Percentiles rank a stretch among this genome's conserved stretches.
Evolutionary conservation across 1,140 invertebrate genomes (phyloP).

Genomic region (Nixonia krombeini): DNA sequence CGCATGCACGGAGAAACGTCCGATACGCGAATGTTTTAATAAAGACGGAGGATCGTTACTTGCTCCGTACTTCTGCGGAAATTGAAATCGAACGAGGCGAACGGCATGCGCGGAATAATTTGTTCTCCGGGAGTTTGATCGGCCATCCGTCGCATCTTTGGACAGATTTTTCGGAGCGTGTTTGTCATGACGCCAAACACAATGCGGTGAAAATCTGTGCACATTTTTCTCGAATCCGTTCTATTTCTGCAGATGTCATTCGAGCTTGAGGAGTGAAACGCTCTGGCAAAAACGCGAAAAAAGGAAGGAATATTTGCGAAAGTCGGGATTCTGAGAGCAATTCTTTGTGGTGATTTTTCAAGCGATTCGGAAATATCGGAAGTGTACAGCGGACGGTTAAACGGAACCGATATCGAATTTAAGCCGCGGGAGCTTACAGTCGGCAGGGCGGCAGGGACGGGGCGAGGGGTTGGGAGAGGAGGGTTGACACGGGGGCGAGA

Average conservation of each 20-base stretch:
- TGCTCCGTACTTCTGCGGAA: no score
- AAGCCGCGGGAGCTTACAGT: slow-evolving; percentile 36
- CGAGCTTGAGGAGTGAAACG: slow-evolving; percentile 16
- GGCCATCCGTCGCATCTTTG: not conserved
- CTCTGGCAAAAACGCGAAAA: not conserved
- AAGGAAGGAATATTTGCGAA: slow-evolving; percentile 27
- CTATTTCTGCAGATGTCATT: slow-evolving; percentile 19
- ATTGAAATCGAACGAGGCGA: no score
- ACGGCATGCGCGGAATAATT: no score
- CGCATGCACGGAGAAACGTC: no score
- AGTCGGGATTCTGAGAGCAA: slow-evolving; percentile 17
- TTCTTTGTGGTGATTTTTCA: slow-evolving; percentile 43
- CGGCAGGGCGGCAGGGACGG: slow-evolving; percentile 8
- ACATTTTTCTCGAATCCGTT: slow-evolving; percentile 19
- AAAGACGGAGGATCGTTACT: no score
- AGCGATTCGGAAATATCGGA: slow-evolving; percentile 39
- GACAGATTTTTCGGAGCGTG: not conserved
- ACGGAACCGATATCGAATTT: slow-evolving; percentile 51
- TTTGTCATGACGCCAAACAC: not conserved
- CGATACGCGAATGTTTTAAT: no score
- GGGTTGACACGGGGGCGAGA: no score
- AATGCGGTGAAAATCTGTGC: slow-evolving; percentile 7
- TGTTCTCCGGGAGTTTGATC: no score
- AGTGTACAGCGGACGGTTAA: slow-evolving; percentile 38
- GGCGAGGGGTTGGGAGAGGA: not conserved